Conservation (phyloP, 2,113 vertebrate species). For the Ceyx cyanopectus region DNA sequence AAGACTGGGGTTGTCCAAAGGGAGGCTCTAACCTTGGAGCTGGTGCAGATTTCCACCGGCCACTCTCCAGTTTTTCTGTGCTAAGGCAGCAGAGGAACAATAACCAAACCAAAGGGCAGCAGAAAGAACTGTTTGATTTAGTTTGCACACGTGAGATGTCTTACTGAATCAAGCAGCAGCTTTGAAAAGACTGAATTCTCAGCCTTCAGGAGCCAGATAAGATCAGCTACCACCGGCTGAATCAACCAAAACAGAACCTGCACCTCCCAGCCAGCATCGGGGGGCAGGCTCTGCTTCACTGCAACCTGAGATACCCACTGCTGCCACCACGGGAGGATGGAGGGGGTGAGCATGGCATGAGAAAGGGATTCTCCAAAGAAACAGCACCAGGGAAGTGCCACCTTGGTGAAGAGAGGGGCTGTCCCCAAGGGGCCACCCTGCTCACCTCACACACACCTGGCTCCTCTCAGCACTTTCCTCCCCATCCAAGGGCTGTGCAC, state of each 20-base stretch:
- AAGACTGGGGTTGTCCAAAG: background rate
- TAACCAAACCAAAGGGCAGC: background rate
- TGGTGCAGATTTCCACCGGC: background rate
- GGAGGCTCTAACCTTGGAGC: background rate
- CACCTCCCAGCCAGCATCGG: background rate
- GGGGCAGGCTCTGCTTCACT: background rate
- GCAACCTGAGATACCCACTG: background rate
- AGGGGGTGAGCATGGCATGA: background rate
- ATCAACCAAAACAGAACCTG: background rate
- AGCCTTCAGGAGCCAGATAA: background rate
- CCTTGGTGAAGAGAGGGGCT: background rate
- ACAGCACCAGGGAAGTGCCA: background rate
- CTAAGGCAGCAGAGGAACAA: constrained; percentile 18
- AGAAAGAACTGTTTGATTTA: background rate
- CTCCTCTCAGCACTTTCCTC: background rate
- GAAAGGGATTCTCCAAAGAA: background rate
- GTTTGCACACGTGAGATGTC: background rate
- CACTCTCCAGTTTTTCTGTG: background rate
- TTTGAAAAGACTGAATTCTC: background rate
- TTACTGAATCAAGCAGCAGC: background rate
- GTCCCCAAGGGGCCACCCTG: background rate
- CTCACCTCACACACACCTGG: background rate
- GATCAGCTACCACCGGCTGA: background rate
- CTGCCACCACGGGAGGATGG: background rate
- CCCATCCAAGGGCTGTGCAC: background rate